Evolutionary conservation across 2,888 invertebrate species (phyloP), one percentile per base, ranked within the genome.

Genomic region (Platycheirus albimanus): DNA sequence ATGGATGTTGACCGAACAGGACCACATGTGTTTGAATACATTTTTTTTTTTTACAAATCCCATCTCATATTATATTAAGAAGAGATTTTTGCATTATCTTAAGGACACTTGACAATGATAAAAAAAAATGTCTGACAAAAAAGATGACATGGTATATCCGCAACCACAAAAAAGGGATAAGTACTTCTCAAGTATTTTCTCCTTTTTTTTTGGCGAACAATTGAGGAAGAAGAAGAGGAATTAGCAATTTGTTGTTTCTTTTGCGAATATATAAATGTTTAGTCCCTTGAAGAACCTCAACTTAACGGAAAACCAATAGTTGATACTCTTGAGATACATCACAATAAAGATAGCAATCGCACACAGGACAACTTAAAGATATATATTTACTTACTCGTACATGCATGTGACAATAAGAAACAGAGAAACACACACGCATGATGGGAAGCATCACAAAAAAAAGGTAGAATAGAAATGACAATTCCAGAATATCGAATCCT

Each of bases 401-500:
- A n/a, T 38, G 36, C 10, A 66, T 52, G 49, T 36, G 71, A 67
- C 58, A 56, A 38, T 10, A 30, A 24, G 20, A 51, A 38, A 33
- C 10, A 13, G 30, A 38, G 19, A 52, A 8, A 51, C 66, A 52
- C n/a, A 51, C 66, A 43, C 56, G 58, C 38, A 51, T 67, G 66
- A 51, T 67, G 66, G 61, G 70, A 38, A 47, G 63, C 45, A 64
- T 49, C 17, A 28, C 58, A 72, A 61, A 41, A 41, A 58, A 20
- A 76, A 76, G 36, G 54, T 20, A 64, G 77, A 78, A 83, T 83
- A 51, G 56, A 78, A 51, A 83, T 83, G 83, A 83, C 83, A 83
- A 83, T 78, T 78, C 52, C 83, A 83, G 83, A 83, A 72, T 61
- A 64, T 11, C 64, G 51, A 74, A 78, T 83, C 78, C 78, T 83